Base-by-base conservation (phyloP, 2,113 vertebrate species). In the Struthidea cinerea region DNA sequence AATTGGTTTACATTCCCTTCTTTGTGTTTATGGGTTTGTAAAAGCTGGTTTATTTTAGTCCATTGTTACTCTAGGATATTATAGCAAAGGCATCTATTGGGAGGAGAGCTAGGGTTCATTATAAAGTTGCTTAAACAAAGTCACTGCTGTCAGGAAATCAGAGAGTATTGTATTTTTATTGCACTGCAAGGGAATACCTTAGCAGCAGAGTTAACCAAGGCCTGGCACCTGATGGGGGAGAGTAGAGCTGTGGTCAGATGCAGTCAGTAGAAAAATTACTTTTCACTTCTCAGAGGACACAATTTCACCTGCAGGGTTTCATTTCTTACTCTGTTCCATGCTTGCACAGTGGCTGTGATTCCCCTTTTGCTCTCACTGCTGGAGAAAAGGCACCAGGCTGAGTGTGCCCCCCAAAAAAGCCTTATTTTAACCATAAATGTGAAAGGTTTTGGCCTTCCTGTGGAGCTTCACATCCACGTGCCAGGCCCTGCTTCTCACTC, bases 1-100 rank as follows among this genome's bases (percentile, higher is more conserved):
- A 97, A 97, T 97, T 96, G 96, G 93, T 96, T 97, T 94, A 96
- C 90, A 90, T 79, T 96, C 71, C 90, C 81, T 92, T 88, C 94
- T 88, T 79, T 89, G 91, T 96, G 96, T 96, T 96, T 96, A 90
- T 93, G 95, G 80, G 93, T 96, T 96, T 73, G 93, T 95, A 94
- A 96, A 95, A 96, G 76, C 79, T 93, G 96, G 89, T 93, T 95
- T 97, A 93, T 95, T 95, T 91, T 56, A 91, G 89, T 41, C 81
- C 8, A 9, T 81, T 90, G 83, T 87, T 83, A 87, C 91, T 88
- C 42, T 7, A 81, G 60, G 88, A 84, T 89, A 95, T 96, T 93
- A 91, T 3, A 47, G 53, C 95, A 57, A 86, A 94, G 81, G 57
- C 64, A 88, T 56, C 93, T 95, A 13, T n/a, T 73, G 94, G 90